Conservation (phyloP, 2,113 vertebrate genomes). For the Phylloscopus trochilus region DNA sequence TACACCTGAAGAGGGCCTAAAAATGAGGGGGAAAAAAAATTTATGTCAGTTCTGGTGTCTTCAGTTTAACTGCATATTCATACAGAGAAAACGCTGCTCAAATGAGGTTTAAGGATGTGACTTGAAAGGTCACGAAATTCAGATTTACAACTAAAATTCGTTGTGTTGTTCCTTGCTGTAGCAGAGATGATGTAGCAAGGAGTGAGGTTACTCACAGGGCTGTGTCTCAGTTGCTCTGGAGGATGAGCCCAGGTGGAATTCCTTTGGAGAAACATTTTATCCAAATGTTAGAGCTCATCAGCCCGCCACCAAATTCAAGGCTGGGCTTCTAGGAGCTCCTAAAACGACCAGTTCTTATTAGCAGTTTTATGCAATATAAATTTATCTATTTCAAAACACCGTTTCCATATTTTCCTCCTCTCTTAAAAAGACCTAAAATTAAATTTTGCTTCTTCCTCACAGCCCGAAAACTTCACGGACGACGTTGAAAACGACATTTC, state of each 20-base stretch:
- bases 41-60: not conserved
- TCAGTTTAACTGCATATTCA: not conserved
- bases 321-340: rapidly evolving
- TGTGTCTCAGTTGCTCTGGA: not conserved
- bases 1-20: not conserved
- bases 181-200: not conserved
- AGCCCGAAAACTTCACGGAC: not conserved
- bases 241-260: not conserved
- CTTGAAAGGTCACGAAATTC: constrained; percentile 34
- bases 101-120: constrained; percentile 12
- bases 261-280: not conserved
- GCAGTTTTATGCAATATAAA: not conserved
- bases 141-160: constrained; percentile 55
- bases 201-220: not conserved
- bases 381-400: rapidly evolving
- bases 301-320: not conserved
- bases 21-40: not conserved
- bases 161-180: not conserved
- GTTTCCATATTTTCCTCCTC: not conserved
- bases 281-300: not conserved
- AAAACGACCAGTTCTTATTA: not conserved
- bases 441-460: not conserved
- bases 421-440: not conserved
- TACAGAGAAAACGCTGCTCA: not conserved
- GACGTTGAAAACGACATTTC: not conserved